phyloP scores from a whole-genome alignment of 2,888 invertebrate species.

The Priocnemis perturbator region DNA sequence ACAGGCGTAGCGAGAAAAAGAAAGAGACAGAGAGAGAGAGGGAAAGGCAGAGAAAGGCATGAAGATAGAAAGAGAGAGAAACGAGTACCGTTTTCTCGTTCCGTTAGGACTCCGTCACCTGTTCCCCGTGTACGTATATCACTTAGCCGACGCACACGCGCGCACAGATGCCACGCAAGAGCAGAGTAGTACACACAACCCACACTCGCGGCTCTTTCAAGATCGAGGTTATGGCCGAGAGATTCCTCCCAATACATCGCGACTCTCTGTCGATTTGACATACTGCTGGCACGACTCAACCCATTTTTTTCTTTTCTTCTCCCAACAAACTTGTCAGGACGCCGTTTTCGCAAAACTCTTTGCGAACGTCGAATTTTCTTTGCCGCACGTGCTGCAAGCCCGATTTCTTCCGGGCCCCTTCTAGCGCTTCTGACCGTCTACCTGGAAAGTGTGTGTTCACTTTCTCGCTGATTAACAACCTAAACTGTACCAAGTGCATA shows the following conservation, averaged over 20 bases:
- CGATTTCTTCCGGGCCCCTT: neutral
- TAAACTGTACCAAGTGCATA: too few species aligned
- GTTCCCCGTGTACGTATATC: constrained; percentile 22
- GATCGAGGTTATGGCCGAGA: constrained; percentile 52
- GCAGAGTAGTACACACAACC: too few species aligned
- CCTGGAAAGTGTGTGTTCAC: too few species aligned
- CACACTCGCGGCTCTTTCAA: constrained; percentile 28
- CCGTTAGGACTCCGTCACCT: constrained; percentile 59
- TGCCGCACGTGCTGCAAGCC: neutral
- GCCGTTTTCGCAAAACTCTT: neutral
- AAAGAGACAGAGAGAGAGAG: constrained; percentile 9
- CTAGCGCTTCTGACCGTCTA: too few species aligned
- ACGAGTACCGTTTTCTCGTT: constrained; percentile 60
- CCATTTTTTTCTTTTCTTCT: neutral
- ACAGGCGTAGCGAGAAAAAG: too few species aligned
- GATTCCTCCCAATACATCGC: constrained; percentile 17
- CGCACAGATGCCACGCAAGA: neutral
- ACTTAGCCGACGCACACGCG: constrained; percentile 9
- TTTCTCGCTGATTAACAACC: too few species aligned
- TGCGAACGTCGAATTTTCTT: neutral
- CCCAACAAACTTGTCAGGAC: neutral
- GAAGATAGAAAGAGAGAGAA: constrained; percentile 33
- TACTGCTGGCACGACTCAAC: too few species aligned
- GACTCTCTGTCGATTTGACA: neutral
- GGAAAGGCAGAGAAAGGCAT: constrained; percentile 28